Percentiles rank a stretch among this genome's conserved stretches.
Evolutionary conservation across 1,140 invertebrate species (phyloP).

Genomic region (Drosophila bocqueti): DNA sequence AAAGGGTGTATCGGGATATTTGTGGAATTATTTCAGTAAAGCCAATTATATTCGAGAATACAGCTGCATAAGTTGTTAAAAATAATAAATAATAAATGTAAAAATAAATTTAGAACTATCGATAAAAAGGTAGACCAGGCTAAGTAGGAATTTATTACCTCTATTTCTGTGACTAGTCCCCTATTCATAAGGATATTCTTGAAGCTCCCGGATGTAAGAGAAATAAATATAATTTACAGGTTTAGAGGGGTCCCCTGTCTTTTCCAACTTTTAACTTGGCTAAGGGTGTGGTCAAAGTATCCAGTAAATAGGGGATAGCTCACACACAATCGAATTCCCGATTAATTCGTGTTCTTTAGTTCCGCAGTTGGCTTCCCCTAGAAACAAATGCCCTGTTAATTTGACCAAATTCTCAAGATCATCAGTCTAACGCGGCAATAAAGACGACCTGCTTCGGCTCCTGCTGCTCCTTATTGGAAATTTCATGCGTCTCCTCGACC

Average conservation of each 20-base stretch:
- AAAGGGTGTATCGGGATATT: not conserved
- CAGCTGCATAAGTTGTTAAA: too few species aligned
- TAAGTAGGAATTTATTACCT: not conserved
- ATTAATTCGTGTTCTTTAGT: not conserved
- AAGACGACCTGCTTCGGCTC: constrained; percentile 6
- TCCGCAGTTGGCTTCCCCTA: not conserved
- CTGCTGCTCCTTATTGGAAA: constrained; percentile 24
- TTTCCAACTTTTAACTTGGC: not conserved
- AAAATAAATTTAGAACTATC: not conserved
- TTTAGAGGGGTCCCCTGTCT: not conserved
- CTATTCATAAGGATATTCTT: not conserved
- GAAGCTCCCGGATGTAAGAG: too few species aligned
- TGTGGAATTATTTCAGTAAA: not conserved
- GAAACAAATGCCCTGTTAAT: constrained; percentile 67
- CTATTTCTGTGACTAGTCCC: not conserved
- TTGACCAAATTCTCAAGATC: constrained; percentile 69
- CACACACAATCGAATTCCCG: not conserved
- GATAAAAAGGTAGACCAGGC: not conserved
- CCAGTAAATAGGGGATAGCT: too few species aligned
- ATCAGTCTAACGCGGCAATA: constrained; percentile 52
- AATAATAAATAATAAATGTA: too few species aligned
- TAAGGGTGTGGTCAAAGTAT: too few species aligned
- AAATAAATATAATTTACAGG: not conserved
- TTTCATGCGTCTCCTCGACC: constrained; percentile 15
- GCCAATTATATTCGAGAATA: too few species aligned